Base-by-base conservation (phyloP, 2,888 invertebrate species). In the Andrena fulva region DNA sequence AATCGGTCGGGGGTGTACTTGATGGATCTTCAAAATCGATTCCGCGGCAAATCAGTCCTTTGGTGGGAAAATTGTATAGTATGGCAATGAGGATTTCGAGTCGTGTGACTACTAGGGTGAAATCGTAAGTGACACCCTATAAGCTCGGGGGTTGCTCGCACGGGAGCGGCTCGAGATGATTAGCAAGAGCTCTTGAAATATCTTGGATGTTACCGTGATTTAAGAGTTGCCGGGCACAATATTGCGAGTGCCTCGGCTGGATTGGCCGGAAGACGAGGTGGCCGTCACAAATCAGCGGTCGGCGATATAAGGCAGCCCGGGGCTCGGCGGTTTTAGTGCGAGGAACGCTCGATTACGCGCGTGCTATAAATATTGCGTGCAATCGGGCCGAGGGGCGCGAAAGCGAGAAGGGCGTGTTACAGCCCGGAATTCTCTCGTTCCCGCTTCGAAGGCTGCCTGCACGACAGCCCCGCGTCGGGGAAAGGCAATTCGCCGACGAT, bases 361-460 rank as follows among this genome's bases (percentile, higher is more conserved):
- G 70, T 63, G 87, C 87, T 83, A 89, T 88, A 89, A 89, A 89
- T 89, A 89, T 89, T 86, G 85, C 88, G 88, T 85, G 88, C 88
- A 87, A 89, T 89, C 85, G 85, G 80, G 72, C 81, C 68, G 60
- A 72, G 85, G 78, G 83, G 79, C 81, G 87, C 82, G 84, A 88
- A 86, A 88, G 80, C 73, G 85, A 85, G 83, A 83, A 79, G 86
- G 85, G 79, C 85, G 82, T 67, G 73, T 72, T 80, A 60, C 70
- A 67, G 59, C n/a, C 52, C 63, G 75, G 78, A 87, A 86, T 82
- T 77, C 80, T 81, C 85, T 80, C 80, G 75, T 86, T 50, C 74
- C 66, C 48, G 75, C 76, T 60, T 62, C 48, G 42, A 56, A 50
- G 24, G 29, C 60, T 70, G 54, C 54, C 54, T 16, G 59, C 48